Conservation (phyloP, 2,113 vertebrate genomes). For the Geococcyx californianus region DNA sequence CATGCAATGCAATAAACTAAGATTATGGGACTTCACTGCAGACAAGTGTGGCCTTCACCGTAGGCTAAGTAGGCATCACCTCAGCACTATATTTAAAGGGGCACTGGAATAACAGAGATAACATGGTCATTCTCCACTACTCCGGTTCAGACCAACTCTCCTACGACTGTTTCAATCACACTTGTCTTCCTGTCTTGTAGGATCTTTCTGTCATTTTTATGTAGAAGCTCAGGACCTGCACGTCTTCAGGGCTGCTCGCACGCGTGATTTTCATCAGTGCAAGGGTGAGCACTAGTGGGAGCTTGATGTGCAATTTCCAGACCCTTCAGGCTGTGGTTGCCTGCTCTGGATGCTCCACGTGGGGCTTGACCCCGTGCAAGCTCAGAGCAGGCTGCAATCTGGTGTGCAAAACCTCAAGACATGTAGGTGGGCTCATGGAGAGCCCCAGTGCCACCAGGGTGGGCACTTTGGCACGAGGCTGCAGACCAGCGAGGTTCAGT, state of each 20-base stretch:
- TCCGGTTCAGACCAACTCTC: neutral
- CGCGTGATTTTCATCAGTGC: neutral
- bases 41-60: constrained; percentile 65
- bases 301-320: neutral
- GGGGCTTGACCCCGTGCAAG: neutral
- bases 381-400: neutral
- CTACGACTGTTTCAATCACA: neutral
- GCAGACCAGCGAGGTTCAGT: neutral
- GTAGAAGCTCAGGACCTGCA: neutral
- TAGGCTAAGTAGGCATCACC: constrained; percentile 68
- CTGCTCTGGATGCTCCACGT: rapidly evolving
- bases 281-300: neutral
- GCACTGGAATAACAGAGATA: constrained; percentile 30
- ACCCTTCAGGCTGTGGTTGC: neutral
- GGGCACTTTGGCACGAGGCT: neutral
- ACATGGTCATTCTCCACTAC: neutral
- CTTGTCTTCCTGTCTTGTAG: neutral
- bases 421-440: rapidly evolving
- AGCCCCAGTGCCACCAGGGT: rapidly evolving
- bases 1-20: constrained; percentile 64
- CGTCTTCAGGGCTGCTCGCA: rapidly evolving
- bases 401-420: rapidly evolving
- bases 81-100: constrained; percentile 62
- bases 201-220: neutral
- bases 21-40: constrained; percentile 56